Conservation (phyloP, 2,797 vertebrate genomes). For the Danio jaintianensis region DNA sequence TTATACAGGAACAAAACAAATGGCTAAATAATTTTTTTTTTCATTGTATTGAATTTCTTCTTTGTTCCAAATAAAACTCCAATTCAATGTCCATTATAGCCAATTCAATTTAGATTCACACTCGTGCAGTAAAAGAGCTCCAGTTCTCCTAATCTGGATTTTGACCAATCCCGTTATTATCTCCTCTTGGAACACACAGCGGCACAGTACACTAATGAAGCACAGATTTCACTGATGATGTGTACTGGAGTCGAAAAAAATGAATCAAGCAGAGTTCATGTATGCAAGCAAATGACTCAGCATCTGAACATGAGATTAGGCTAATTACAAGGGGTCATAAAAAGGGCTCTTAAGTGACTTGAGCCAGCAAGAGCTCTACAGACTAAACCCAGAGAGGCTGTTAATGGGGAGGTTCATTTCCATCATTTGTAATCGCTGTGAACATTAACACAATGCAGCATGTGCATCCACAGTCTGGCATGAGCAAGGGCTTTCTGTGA, state of each 20-base stretch:
- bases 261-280: background rate
- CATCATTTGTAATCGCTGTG: constrained; percentile 35
- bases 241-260: constrained; percentile 5
- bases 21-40: background rate
- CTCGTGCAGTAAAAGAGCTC: background rate
- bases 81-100: background rate
- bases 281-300: constrained; percentile 26
- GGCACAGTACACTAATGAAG: constrained; percentile 2
- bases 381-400: constrained; percentile 32
- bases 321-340: constrained; percentile 35
- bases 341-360: constrained; percentile 27
- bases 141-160: background rate
- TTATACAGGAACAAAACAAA: too few relatives aligned
- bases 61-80: too few relatives aligned
- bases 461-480: background rate
- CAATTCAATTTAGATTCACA: background rate
- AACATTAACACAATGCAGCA: constrained; percentile 10
- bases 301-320: constrained; percentile 34
- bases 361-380: constrained; percentile 25
- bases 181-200: background rate
- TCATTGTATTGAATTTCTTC: background rate
- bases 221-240: background rate
- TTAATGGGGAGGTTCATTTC: constrained; percentile 19
- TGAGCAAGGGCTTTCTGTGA: background rate
- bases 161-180: background rate